Conservation (phyloP, 2,113 vertebrate genomes). For the Diadophis punctatus region DNA sequence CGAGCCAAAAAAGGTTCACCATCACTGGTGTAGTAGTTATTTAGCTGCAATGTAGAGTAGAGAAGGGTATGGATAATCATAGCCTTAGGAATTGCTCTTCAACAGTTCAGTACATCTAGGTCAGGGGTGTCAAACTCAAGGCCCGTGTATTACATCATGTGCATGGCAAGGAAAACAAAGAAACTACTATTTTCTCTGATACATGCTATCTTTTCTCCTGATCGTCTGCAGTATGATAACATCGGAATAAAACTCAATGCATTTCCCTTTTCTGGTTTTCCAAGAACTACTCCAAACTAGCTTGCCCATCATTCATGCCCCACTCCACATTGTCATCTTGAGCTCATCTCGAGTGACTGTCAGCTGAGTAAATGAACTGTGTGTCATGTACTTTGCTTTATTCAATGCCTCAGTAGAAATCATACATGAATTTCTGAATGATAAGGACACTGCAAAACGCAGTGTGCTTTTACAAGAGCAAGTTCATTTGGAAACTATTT, state of each 20-base stretch:
- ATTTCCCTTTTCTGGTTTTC: constrained; percentile 51
- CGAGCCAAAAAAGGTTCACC: too few species aligned
- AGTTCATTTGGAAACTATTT: constrained; percentile 20
- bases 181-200: too few species aligned
- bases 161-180: too few species aligned
- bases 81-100: too few species aligned
- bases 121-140: too few species aligned
- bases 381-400: constrained; percentile 28
- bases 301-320: too few species aligned
- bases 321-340: too few species aligned
- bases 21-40: neutral
- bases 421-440: constrained; percentile 54
- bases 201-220: too few species aligned
- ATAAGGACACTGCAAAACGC: constrained; percentile 8
- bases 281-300: constrained; percentile 46
- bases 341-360: constrained; percentile 53
- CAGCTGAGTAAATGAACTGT: constrained; percentile 61
- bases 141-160: too few species aligned
- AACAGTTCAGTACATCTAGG: too few species aligned
- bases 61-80: too few species aligned
- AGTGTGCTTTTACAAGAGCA: constrained; percentile 10
- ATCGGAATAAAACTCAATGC: constrained; percentile 41
- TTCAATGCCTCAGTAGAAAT: constrained; percentile 46
- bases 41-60: neutral
- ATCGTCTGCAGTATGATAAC: too few species aligned